Evolutionary conservation across 2,888 invertebrate species (phyloP).

Genomic region (Lysandra coridon): DNA sequence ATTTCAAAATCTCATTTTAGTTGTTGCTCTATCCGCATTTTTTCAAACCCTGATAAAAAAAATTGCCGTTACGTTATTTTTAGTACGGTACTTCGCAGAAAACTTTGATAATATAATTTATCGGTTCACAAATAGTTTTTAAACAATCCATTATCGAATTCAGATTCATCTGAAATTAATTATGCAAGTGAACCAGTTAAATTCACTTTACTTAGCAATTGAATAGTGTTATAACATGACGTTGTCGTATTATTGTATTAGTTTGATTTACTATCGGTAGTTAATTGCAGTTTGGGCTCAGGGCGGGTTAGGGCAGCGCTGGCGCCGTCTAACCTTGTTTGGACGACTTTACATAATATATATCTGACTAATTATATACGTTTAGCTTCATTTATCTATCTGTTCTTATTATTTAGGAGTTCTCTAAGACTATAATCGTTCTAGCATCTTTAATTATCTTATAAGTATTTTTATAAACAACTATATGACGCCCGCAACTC

Average conservation of each 20-base stretch:
- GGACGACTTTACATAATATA: background rate
- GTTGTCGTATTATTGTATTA: conserved; percentile 16
- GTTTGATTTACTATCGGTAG: conserved; percentile 32
- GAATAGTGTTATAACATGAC: conserved; percentile 16
- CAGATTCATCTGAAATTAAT: background rate
- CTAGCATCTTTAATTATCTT: background rate
- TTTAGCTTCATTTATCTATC: background rate
- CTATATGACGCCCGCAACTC: no score
- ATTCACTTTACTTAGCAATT: background rate
- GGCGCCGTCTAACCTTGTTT: conserved; percentile 47
- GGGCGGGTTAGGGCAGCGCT: conserved; percentile 41
- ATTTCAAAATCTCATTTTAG: conserved; percentile 18
- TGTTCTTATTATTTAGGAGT: background rate
- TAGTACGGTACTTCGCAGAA: background rate
- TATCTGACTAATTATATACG: background rate
- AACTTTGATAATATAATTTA: background rate
- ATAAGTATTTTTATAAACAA: background rate
- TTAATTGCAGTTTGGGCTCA: conserved; percentile 33
- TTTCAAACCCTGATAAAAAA: background rate
- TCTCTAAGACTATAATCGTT: background rate
- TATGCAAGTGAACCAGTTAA: background rate
- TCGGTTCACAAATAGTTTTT: background rate
- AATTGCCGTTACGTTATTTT: background rate
- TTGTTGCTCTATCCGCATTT: background rate
- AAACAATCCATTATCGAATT: background rate